Conservation (phyloP, 2,113 vertebrate species). For the Aramus guarauna region DNA sequence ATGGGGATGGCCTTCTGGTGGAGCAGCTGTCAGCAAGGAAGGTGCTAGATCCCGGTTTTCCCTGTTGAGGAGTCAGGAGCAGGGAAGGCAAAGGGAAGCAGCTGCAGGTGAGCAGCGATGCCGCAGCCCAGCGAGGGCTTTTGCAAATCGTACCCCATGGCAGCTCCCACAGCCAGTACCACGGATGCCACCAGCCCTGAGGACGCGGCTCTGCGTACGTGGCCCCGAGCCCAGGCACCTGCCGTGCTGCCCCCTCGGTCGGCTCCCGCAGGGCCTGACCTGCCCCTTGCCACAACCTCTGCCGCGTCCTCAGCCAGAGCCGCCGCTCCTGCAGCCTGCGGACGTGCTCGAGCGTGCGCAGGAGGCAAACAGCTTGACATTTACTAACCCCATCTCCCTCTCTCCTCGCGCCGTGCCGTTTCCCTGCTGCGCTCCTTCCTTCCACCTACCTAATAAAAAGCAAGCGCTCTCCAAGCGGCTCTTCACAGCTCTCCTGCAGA, state of each 20-base stretch:
- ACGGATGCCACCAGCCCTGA: not conserved
- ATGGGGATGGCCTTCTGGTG: not conserved
- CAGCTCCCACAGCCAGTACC: not conserved
- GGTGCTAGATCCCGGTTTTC: not conserved
- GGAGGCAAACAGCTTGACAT: slow-evolving; percentile 27
- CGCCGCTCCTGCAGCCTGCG: not conserved
- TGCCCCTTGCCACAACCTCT: not conserved
- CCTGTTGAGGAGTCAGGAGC: not conserved
- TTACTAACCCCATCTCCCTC: not conserved
- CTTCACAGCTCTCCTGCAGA: not conserved
- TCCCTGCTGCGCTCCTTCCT: slow-evolving; percentile 2
- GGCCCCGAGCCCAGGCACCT: not conserved
- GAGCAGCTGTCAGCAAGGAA: not conserved
- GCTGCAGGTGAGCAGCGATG: not conserved
- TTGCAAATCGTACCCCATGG: not conserved
- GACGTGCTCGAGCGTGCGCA: not conserved
- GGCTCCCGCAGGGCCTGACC: not conserved
- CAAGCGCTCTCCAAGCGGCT: not conserved
- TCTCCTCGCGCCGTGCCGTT: not conserved
- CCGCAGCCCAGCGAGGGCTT: not conserved
- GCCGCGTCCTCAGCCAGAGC: fast-evolving
- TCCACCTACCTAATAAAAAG: not conserved
- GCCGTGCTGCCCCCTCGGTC: fast-evolving
- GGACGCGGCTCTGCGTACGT: not conserved
- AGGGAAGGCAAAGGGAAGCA: not conserved